Percentiles rank a stretch among this genome's conserved stretches.
These are phyloP conservation scores for Leptinotarsa undecemlineata DNA, from an alignment of 1,140 invertebrate species.

Conservation along the genomic window DNA sequence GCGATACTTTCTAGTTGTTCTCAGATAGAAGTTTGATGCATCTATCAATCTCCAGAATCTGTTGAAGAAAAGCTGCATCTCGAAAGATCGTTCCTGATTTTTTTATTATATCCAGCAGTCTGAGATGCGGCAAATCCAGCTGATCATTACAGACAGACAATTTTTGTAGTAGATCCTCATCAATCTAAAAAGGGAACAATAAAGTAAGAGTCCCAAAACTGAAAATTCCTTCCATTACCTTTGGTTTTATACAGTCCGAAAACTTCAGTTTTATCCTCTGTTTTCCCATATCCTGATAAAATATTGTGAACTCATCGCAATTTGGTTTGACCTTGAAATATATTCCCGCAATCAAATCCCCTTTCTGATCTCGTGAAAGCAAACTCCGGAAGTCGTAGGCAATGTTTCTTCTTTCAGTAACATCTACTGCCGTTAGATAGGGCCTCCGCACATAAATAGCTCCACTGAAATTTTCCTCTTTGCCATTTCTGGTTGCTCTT, in stretches of 20 bases:
- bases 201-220: background rate
- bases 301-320: conserved; percentile 74
- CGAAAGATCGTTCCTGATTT: conserved; percentile 68
- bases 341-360: conserved; percentile 77
- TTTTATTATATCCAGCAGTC: conserved; percentile 65
- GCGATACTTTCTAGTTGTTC: conserved; percentile 63
- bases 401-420: conserved; percentile 85
- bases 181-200: conserved; percentile 57
- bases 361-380: conserved; percentile 77
- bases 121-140: conserved; percentile 65
- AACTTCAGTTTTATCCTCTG: conserved; percentile 73
- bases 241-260: conserved; percentile 65
- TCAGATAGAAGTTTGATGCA: conserved; percentile 75
- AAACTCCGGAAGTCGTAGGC: conserved; percentile 87
- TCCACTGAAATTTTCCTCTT: conserved; percentile 61
- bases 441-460: conserved; percentile 78
- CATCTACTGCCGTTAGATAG: conserved; percentile 79
- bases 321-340: conserved; percentile 75
- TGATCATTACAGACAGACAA: conserved; percentile 72
- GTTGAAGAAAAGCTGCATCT: conserved; percentile 73
- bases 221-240: conserved; percentile 57
- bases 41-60: conserved; percentile 73
- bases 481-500: conserved; percentile 65
- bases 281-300: conserved; percentile 72
- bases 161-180: conserved; percentile 63